Base-by-base conservation (phyloP, 2,113 vertebrate genomes). In the Hemiscyllium ocellatum region DNA sequence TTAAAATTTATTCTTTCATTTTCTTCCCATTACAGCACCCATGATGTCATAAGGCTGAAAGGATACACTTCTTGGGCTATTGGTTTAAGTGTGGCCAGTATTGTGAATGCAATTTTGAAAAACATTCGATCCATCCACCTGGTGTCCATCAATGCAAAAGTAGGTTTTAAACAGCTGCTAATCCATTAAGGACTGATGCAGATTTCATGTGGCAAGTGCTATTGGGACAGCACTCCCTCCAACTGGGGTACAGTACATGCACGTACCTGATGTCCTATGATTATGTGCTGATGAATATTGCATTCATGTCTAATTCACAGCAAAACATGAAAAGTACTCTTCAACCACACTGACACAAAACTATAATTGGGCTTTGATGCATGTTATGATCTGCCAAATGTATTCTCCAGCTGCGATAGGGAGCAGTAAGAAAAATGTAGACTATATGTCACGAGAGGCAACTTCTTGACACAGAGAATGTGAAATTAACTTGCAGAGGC, bases 31-130 rank as follows among this genome's bases (percentile, higher is more conserved):
- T 83, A 24, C 96, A 97, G 97, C 95, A 96, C 96, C 19, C 96
- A 97, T 72, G 97, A 97, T 87, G 96, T 97, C 91, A 96, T 97
- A 72, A 96, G 85, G 24, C 96, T 97, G 90, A 97, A 97, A 69
- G 97, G 96, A 24, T 96, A 96, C 96, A 97, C 96, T 20, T 97
- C 96, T 96, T 97, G 97, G 97, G 97, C 96, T 26, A 97, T 97
- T 91, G 97, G 97, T 42, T 70, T 97, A 94, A 97, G 96, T 47
- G 97, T 97, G 91, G 94, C 96, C 47, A 96, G 95, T 89, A 96
- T 97, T 47, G 96, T 96, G 2, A 96, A 97, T 90, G 96, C 96
- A 83, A 95, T 97, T 61, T 96, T 97, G 70, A 97, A 96, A 96
- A 97, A 97, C 85, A 96, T 97, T 86, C 95, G 96, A 90, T 95